Percentiles rank a stretch among this genome's conserved stretches.
These are phyloP conservation scores for Scomber colias DNA, from an alignment of 2,113 vertebrate genomes.

Conservation along the genomic window DNA sequence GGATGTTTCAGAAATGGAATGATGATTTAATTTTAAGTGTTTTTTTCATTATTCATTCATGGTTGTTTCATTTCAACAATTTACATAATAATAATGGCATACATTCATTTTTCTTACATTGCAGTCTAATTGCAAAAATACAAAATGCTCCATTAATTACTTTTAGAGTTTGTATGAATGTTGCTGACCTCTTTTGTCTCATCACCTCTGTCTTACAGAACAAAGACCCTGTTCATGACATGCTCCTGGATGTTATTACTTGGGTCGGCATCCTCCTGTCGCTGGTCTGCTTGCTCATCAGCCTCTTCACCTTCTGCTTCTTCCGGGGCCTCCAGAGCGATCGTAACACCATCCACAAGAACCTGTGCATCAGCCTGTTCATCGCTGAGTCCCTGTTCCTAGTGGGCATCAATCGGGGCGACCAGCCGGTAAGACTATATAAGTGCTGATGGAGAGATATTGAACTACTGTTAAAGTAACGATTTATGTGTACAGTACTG, in stretches of 20 bases:
- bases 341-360: conserved; percentile 99
- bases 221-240: conserved; percentile 91
- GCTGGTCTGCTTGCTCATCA: conserved; percentile 97
- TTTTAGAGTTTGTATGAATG: not conserved
- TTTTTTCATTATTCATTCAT: not conserved
- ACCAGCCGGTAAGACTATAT: conserved; percentile 92
- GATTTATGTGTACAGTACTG: not conserved
- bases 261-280: conserved; percentile 99
- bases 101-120: not conserved
- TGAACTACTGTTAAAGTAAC: not conserved
- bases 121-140: too few relatives aligned
- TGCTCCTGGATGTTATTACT: conserved; percentile 96
- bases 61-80: not conserved
- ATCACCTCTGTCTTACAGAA: conserved; percentile 81
- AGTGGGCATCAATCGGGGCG: conserved; percentile 95
- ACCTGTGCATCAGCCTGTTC: conserved; percentile 96
- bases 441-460: not conserved
- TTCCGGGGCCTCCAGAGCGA: conserved; percentile 98
- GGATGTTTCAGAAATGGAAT: not conserved
- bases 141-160: too few relatives aligned
- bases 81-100: not conserved
- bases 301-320: conserved; percentile 99
- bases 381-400: conserved; percentile 97
- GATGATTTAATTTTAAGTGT: conserved; percentile 10
- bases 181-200: conserved; percentile 2